These are phyloP conservation scores for Conopomorpha cramerella DNA, from an alignment of 1,140 invertebrate species.

Conservation along the genomic window DNA sequence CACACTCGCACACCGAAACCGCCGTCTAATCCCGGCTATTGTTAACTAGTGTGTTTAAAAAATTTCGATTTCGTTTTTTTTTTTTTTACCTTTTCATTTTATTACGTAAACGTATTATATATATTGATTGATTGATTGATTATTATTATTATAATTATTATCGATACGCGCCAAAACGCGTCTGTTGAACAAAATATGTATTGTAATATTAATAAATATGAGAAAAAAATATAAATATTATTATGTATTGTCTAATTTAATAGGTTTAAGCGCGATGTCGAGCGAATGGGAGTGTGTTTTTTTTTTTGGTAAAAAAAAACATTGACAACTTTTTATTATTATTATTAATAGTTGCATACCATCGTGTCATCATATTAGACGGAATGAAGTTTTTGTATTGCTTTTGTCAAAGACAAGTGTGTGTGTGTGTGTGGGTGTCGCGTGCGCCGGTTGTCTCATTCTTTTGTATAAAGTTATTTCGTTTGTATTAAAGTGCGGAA, in stretches of 20 bases:
- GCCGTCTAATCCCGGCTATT: slow-evolving; percentile 73
- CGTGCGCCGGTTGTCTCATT: slow-evolving; percentile 17
- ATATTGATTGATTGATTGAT: slow-evolving; percentile 60
- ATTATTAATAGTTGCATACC: slow-evolving; percentile 20
- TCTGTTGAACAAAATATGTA: slow-evolving; percentile 61
- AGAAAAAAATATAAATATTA: slow-evolving; percentile 56
- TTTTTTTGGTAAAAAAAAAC: slow-evolving; percentile 46
- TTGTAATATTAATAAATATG: too few relatives aligned
- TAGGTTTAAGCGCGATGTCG: slow-evolving; percentile 55
- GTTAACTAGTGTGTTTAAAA: slow-evolving; percentile 61
- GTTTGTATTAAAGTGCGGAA: slow-evolving; percentile 23
- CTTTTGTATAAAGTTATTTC: slow-evolving; percentile 43
- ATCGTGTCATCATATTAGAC: slow-evolving; percentile 53
- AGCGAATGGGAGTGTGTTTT: slow-evolving; percentile 56
- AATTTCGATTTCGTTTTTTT: too few relatives aligned
- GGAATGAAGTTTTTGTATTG: slow-evolving; percentile 58
- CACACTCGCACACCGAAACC: slow-evolving; percentile 91
- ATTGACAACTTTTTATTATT: slow-evolving; percentile 16
- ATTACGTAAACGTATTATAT: too few relatives aligned
- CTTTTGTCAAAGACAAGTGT: slow-evolving; percentile 45
- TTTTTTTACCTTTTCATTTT: too few relatives aligned
- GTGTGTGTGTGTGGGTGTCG: slow-evolving; percentile 15
- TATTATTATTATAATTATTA: slow-evolving; percentile 61
- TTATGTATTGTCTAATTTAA: slow-evolving; percentile 60
- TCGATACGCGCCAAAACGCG: slow-evolving; percentile 51